These are phyloP conservation scores for Heteromurus nitidus DNA, from an alignment of 2,888 invertebrate genomes.

Conservation along the genomic window DNA sequence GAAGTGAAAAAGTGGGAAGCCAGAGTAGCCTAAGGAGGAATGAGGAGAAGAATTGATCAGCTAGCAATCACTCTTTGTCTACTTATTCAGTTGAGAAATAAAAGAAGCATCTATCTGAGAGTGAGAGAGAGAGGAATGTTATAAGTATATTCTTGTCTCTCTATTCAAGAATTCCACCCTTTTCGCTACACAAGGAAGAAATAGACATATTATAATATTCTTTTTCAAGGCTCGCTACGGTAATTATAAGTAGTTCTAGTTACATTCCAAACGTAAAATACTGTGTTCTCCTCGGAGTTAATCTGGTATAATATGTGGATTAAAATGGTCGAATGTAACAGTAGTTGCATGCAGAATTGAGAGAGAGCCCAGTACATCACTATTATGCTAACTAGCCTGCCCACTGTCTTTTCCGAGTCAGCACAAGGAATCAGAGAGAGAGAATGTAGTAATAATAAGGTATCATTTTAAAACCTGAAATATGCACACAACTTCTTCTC, in stretches of 20 bases:
- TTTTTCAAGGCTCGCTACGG: constrained; percentile 48
- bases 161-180: too few relatives aligned
- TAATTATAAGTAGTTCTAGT: constrained; percentile 55
- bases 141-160: too few relatives aligned
- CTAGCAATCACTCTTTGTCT: constrained; percentile 64
- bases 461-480: constrained; percentile 59
- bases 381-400: too few relatives aligned
- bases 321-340: too few relatives aligned
- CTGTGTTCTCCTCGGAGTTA: constrained; percentile 30
- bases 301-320: too few relatives aligned
- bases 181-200: constrained; percentile 20
- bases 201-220: constrained; percentile 6
- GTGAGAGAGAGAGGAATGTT: too few relatives aligned
- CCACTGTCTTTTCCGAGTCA: too few relatives aligned
- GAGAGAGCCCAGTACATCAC: too few relatives aligned
- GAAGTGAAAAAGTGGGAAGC: constrained; percentile 61
- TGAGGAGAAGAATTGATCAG: constrained; percentile 56
- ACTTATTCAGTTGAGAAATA: constrained; percentile 50
- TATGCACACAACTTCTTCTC: constrained; percentile 34
- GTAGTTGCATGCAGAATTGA: too few relatives aligned
- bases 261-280: constrained; percentile 56
- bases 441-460: background rate
- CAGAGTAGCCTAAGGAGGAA: constrained; percentile 56
- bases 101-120: background rate
- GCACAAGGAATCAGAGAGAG: background rate